phyloP scores from a whole-genome alignment of 2,113 vertebrate species.

The Morone chrysops region DNA sequence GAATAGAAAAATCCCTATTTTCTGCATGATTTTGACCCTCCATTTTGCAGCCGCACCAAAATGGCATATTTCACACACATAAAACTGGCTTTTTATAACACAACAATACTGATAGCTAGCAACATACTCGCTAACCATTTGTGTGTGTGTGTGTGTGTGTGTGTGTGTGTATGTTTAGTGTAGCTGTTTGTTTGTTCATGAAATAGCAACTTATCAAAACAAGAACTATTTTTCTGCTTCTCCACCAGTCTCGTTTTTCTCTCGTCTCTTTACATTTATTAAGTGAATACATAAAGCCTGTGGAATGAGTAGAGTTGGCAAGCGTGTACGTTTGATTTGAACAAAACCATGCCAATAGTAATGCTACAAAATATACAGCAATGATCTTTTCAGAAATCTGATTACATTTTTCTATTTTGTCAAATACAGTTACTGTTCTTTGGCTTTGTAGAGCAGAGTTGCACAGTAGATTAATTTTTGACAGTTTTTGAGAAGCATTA shows the following conservation, averaged over 20 bases:
- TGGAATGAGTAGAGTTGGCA: too few relatives aligned
- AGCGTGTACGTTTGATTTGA: neutral
- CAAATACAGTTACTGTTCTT: neutral
- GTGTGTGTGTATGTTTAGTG: too few relatives aligned
- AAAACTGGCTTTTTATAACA: neutral
- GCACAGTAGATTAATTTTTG: constrained; percentile 21
- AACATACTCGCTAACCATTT: too few relatives aligned
- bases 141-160: too few relatives aligned
- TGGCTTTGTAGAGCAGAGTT: neutral
- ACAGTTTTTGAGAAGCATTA: constrained; percentile 17
- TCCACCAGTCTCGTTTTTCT: too few relatives aligned
- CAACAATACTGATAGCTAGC: too few relatives aligned
- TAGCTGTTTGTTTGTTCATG: too few relatives aligned
- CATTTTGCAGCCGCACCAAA: neutral
- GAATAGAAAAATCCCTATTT: neutral
- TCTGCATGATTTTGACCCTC: neutral
- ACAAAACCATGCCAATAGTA: neutral
- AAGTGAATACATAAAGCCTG: too few relatives aligned
- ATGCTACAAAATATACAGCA: neutral
- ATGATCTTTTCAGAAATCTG: neutral
- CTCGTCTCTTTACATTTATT: too few relatives aligned
- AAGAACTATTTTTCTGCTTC: too few relatives aligned
- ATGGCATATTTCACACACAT: neutral
- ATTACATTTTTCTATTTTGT: neutral
- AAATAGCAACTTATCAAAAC: too few relatives aligned